Evolutionary conservation across 2,113 vertebrate species (phyloP).

Genomic region (Bombycilla garrulus): DNA sequence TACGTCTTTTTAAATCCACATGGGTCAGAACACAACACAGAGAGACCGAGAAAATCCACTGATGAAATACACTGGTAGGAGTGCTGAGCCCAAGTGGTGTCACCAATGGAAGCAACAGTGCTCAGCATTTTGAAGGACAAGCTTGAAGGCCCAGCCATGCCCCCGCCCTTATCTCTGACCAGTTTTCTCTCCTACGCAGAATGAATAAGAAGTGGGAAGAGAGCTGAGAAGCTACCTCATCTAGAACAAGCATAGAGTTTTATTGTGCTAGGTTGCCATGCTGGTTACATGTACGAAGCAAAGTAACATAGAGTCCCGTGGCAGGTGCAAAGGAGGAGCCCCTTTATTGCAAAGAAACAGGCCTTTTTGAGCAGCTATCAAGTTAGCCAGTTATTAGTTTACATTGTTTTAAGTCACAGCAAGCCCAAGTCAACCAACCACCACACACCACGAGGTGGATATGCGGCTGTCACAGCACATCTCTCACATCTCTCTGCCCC

Average conservation of each 20-base stretch:
- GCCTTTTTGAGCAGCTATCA: neutral
- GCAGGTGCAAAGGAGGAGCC: neutral
- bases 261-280: neutral
- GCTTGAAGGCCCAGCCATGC: neutral
- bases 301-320: fast-evolving
- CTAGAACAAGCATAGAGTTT: neutral
- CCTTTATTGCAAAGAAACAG: neutral
- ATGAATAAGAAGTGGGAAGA: neutral
- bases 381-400: neutral
- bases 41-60: neutral
- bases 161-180: neutral
- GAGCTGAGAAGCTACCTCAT: neutral
- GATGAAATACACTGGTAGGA: neutral
- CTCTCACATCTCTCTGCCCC: neutral
- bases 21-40: neutral
- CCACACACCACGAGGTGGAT: neutral
- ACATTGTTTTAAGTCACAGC: neutral
- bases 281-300: neutral
- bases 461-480: fast-evolving
- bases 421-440: neutral
- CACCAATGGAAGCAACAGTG: fast-evolving
- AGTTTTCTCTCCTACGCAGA: neutral
- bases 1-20: neutral
- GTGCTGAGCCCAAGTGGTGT: neutral
- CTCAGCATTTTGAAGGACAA: neutral